These are phyloP conservation scores for Uromys caudimaculatus DNA, from an alignment of 2,797 vertebrate species.

Conservation along the genomic window DNA sequence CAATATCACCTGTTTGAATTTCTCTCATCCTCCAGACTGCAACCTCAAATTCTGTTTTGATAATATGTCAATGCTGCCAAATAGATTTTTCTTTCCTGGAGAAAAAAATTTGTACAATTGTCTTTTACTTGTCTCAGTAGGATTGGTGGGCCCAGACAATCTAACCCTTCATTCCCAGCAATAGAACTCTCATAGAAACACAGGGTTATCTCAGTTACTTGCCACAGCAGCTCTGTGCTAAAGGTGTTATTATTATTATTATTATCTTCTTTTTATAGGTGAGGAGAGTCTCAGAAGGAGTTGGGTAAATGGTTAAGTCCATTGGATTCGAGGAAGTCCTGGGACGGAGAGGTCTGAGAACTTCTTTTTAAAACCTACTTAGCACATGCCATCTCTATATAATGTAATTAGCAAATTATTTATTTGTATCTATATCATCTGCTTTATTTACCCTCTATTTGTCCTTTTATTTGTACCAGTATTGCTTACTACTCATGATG, in stretches of 20 bases:
- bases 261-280: not conserved
- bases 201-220: not conserved
- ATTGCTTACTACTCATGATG: not conserved
- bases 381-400: not conserved
- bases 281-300: not conserved
- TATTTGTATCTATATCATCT: not conserved
- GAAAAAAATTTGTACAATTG: not conserved
- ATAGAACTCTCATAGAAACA: not conserved
- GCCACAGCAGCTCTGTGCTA: not conserved
- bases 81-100: not conserved
- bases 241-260: not conserved
- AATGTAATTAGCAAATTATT: not conserved
- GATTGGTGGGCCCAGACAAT: conserved; percentile 12
- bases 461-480: not conserved
- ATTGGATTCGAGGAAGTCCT: not conserved
- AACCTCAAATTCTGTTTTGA: not conserved
- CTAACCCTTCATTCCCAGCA: conserved; percentile 5
- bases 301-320: not conserved
- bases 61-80: not conserved
- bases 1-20: not conserved
- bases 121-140: conserved; percentile 1
- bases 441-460: conserved; percentile 7
- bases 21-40: not conserved
- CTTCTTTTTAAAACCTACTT: not conserved
- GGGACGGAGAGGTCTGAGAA: not conserved